Base-by-base conservation (phyloP, 2,113 vertebrate genomes). In the Spea multiplicata region DNA sequence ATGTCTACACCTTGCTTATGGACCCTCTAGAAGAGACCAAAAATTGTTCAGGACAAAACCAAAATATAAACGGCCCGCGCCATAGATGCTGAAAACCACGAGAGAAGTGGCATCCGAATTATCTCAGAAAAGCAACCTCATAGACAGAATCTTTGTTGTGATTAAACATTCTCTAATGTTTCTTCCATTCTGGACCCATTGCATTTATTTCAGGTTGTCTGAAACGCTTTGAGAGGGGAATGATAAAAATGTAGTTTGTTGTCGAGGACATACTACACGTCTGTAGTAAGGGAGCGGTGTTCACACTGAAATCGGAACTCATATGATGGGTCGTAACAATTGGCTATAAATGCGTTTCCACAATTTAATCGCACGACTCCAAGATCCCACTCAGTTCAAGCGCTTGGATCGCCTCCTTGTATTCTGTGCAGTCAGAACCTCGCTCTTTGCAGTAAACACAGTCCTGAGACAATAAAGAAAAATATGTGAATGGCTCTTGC, bases 381-480 rank as follows among this genome's bases (percentile, higher is more conserved):
- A 87, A 87, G 83, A 89, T 83, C 46, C 91, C 91, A 4, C 88
- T 84, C 79, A 95, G 89, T 79, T 95, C 93, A 86, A 94, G 88
- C 53, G 94, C 85, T 4, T 93, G 86, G 10, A 89, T 67, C 59
- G 92, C 89, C 9, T 94, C 93, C 49, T 95, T 91, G 0, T 88
- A 84, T 0, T 86, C 84, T 0, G 82, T 44, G 2, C 86, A 88
- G 4, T 86, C 81, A 10, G 64, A 77, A 16, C 80, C 84, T 9
- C 83, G 84, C n/a, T 92, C 91, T 81, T 92, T 93, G 73, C 96
- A 98, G 90, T 94, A 96, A 82, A 96, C 78, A 71, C 95, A 97
- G 82, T 92, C 93, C 97, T 98, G 65, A 8, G 84, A 49, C 30
- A 78, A 80, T 45, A 73, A 66, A 68, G 30, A 3, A 76, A 79